Evolutionary conservation across 2,888 invertebrate species (phyloP).

Genomic region (Hermaeophaga mercurialis): DNA sequence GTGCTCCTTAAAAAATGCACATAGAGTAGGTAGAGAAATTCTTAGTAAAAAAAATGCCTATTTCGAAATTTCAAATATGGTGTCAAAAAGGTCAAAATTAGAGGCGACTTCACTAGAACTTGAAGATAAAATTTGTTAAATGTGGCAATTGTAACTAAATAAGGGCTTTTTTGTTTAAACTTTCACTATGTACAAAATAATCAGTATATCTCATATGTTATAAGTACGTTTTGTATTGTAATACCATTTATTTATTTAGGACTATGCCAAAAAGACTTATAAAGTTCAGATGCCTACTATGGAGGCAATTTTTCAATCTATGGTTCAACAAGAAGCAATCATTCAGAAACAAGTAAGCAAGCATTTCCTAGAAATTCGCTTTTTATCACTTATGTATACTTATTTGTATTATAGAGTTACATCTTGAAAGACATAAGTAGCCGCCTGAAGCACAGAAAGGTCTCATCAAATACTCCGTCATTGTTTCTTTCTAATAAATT

Average conservation of each 20-base stretch:
- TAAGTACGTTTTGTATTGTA: too few relatives aligned
- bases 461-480: conserved; percentile 56
- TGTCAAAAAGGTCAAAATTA: too few relatives aligned
- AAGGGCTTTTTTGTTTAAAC: too few relatives aligned
- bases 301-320: conserved; percentile 79
- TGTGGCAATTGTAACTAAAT: too few relatives aligned
- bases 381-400: not conserved
- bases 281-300: conserved; percentile 70
- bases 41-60: too few relatives aligned
- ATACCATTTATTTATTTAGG: conserved; percentile 49
- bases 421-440: conserved; percentile 53
- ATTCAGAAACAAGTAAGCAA: conserved; percentile 60
- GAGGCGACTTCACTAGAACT: too few relatives aligned
- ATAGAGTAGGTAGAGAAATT: too few relatives aligned
- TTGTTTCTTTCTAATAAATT: conserved; percentile 56
- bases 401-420: conserved; percentile 44
- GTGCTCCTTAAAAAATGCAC: too few relatives aligned
- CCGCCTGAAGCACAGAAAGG: conserved; percentile 53
- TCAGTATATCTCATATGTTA: too few relatives aligned
- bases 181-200: too few relatives aligned
- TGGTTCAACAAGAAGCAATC: conserved; percentile 75
- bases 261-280: conserved; percentile 58
- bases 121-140: too few relatives aligned
- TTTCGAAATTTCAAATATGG: too few relatives aligned
- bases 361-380: not conserved